Evolutionary conservation across 1,140 invertebrate genomes (phyloP).

Genomic region (Stratiolaelaps scimitus): DNA sequence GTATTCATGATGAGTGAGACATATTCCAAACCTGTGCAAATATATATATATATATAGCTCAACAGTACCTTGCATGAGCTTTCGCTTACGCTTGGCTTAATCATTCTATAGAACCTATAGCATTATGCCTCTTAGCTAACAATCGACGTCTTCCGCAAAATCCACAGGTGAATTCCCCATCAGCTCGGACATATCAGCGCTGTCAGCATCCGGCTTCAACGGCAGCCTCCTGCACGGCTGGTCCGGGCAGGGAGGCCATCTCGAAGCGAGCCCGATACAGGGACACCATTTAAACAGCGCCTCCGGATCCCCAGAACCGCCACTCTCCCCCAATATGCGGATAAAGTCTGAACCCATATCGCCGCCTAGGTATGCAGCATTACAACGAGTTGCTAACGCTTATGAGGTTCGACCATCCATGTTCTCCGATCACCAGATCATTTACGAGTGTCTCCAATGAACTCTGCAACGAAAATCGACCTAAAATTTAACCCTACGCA

Average conservation of each 20-base stretch:
- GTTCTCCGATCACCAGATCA: no score
- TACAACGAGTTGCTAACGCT: not conserved
- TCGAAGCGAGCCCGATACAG: conserved; percentile 18
- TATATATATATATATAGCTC: no score
- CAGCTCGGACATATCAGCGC: conserved; percentile 27
- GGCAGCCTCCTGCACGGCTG: conserved; percentile 28
- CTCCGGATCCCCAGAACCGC: conserved; percentile 26
- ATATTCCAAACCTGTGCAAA: no score
- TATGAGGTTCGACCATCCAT: no score
- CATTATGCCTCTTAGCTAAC: no score
- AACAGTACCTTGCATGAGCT: no score
- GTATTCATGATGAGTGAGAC: no score
- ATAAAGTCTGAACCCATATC: conserved; percentile 27
- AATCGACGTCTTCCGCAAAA: no score
- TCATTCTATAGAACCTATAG: no score
- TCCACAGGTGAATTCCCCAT: conserved; percentile 17
- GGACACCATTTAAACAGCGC: conserved; percentile 25
- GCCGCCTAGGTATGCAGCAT: conserved; percentile 8
- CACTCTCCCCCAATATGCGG: conserved; percentile 22
- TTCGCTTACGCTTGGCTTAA: not conserved
- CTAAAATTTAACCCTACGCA: no score
- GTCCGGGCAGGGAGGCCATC: conserved; percentile 21
- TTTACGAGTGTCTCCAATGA: no score
- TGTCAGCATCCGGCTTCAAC: conserved; percentile 24
- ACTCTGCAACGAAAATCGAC: no score